Evolutionary conservation across 2,888 invertebrate genomes (phyloP).

Genomic region (Dryadula phaetusa): DNA sequence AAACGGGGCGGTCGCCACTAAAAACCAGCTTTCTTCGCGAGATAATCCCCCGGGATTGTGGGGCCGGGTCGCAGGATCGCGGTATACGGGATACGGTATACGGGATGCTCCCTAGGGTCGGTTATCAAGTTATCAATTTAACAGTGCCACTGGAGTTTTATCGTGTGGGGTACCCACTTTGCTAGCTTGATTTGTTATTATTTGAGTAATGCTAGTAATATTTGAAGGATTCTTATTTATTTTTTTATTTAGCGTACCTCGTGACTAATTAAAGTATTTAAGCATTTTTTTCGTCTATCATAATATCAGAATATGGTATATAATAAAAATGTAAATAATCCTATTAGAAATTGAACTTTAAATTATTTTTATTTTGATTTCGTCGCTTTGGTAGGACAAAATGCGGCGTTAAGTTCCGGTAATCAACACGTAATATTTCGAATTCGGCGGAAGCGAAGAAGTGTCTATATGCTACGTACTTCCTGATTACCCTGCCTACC

Average conservation of each 20-base stretch:
- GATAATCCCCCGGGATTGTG: constrained; percentile 59
- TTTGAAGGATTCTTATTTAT: neutral
- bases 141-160: constrained; percentile 53
- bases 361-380: too few relatives aligned
- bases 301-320: too few relatives aligned
- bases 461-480: too few relatives aligned
- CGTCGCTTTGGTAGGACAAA: too few relatives aligned
- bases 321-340: too few relatives aligned
- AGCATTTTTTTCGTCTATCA: too few relatives aligned
- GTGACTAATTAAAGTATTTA: neutral
- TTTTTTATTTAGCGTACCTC: neutral
- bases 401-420: too few relatives aligned
- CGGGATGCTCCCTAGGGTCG: constrained; percentile 52
- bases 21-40: constrained; percentile 58
- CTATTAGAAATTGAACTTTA: too few relatives aligned
- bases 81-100: constrained; percentile 40
- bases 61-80: constrained; percentile 47
- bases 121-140: constrained; percentile 81
- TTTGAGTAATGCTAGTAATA: neutral
- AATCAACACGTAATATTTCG: too few relatives aligned
- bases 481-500: too few relatives aligned
- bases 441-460: too few relatives aligned
- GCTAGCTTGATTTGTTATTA: constrained; percentile 28
- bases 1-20: constrained; percentile 56
- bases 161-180: constrained; percentile 33